Evolutionary conservation across 2,888 invertebrate genomes (phyloP).

Genomic region (Unio delphinus): DNA sequence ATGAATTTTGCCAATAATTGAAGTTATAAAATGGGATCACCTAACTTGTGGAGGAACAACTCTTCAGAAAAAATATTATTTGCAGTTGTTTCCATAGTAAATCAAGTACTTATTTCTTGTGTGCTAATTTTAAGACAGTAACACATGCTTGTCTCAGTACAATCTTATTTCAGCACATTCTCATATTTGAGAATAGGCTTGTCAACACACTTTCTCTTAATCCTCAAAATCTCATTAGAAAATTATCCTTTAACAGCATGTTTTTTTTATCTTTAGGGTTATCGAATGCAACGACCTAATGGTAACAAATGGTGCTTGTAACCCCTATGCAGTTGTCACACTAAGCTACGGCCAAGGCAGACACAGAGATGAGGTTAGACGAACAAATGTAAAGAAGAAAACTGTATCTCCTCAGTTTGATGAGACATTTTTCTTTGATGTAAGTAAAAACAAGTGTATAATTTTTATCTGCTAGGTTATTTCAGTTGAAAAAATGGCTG

Average conservation of each 20-base stretch:
- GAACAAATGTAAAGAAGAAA: slow-evolving; percentile 91
- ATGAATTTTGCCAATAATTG: no score
- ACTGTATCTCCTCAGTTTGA: slow-evolving; percentile 91
- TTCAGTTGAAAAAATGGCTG: no score
- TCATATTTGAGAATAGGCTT: no score
- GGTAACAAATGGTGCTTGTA: slow-evolving; percentile 90
- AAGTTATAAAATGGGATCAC: no score
- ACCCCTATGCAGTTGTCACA: slow-evolving; percentile 88
- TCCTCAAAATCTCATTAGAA: background rate
- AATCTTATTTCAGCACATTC: no score
- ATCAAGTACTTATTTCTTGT: background rate
- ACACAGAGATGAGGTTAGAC: slow-evolving; percentile 73
- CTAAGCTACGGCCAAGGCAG: slow-evolving; percentile 81
- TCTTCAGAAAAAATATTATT: background rate
- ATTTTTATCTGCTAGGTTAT: no score
- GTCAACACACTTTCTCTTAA: background rate
- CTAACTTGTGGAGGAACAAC: no score
- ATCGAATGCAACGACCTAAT: slow-evolving; percentile 90
- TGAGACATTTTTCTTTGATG: slow-evolving; percentile 87
- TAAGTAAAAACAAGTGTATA: slow-evolving; percentile 50
- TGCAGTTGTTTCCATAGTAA: background rate
- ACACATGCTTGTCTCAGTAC: no score
- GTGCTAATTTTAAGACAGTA: background rate
- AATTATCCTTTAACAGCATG: background rate
- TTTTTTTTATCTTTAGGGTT: slow-evolving; percentile 73